Evolutionary conservation across 2,797 vertebrate genomes (phyloP).

Genomic region (Morus bassanus): DNA sequence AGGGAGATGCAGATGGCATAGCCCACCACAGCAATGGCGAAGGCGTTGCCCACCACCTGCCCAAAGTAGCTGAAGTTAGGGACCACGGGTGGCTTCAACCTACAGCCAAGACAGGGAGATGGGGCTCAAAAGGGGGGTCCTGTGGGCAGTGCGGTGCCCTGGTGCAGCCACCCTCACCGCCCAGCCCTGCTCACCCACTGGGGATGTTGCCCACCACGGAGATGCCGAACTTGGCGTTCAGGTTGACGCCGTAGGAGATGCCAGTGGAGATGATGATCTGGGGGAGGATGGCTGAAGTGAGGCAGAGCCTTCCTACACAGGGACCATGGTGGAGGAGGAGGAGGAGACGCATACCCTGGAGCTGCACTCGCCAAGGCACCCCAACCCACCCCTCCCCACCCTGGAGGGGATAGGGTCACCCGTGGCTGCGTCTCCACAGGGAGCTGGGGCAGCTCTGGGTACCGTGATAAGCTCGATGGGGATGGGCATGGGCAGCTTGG

Average conservation of each 20-base stretch:
- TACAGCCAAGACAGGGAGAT: conserved; percentile 50
- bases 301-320: not conserved
- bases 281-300: not conserved
- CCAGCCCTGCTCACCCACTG: conserved; percentile 80
- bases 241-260: conserved; percentile 78
- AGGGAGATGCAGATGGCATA: conserved; percentile 95
- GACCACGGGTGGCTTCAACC: conserved; percentile 80
- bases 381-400: not conserved
- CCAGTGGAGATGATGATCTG: conserved; percentile 89
- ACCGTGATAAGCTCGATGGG: conserved; percentile 91
- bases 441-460: conserved; percentile 5
- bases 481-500: conserved; percentile 83
- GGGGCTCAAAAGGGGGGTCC: not conserved
- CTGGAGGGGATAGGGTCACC: not conserved
- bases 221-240: conserved; percentile 79
- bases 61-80: conserved; percentile 77
- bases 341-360: not conserved
- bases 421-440: not conserved
- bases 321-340: not conserved
- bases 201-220: conserved; percentile 90
- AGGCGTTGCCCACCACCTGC: conserved; percentile 86
- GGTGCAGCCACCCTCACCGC: accelerated
- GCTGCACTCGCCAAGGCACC: not conserved
- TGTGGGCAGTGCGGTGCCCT: accelerated
- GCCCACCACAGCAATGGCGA: conserved; percentile 91